A percentile compares a stretch with the other conserved stretches of the same genome.
phyloP scores from a whole-genome alignment of 2,797 vertebrate species.

The Pangasius larnaudii region DNA sequence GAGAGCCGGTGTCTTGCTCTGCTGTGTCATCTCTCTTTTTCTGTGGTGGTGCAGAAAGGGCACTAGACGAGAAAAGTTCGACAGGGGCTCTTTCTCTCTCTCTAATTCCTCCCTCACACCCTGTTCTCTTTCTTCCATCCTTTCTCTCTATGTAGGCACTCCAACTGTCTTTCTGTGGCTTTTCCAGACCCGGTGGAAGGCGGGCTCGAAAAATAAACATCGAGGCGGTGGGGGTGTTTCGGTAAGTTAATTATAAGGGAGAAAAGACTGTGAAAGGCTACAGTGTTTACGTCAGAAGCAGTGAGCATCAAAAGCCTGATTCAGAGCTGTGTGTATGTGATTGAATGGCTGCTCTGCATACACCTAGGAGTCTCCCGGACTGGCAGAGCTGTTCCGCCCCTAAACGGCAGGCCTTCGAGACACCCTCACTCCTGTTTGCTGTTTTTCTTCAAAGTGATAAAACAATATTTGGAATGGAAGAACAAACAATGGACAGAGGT shows the following conservation, averaged over 20 bases:
- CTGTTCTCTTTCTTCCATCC: constrained; percentile 35
- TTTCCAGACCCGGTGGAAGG: constrained; percentile 63
- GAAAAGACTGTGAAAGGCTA: constrained; percentile 76
- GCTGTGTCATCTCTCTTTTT: constrained; percentile 41
- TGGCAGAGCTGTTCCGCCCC: constrained; percentile 31
- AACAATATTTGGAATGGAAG: constrained; percentile 77
- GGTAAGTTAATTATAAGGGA: constrained; percentile 65
- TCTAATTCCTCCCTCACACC: constrained; percentile 25
- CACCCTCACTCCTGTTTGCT: constrained; percentile 66
- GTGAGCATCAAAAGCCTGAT: constrained; percentile 77
- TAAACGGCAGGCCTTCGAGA: constrained; percentile 56
- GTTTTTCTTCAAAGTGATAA: constrained; percentile 67
- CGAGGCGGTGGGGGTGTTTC: constrained; percentile 58
- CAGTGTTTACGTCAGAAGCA: constrained; percentile 77
- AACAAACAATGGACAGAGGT: constrained; percentile 67
- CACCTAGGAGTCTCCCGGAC: constrained; percentile 38
- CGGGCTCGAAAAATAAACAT: constrained; percentile 57
- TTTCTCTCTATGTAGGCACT: constrained; percentile 35
- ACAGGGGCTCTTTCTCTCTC: constrained; percentile 18
- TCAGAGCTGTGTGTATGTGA: constrained; percentile 62
- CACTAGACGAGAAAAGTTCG: constrained; percentile 43
- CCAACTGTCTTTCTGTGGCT: constrained; percentile 55
- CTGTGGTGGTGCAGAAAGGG: constrained; percentile 41
- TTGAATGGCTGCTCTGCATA: constrained; percentile 4
- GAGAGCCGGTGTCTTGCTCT: neutral